Evolutionary conservation across 2,797 vertebrate genomes (phyloP), one percentile per base, ranked within the genome.

Genomic region (Pseudochirops cupreus): DNA sequence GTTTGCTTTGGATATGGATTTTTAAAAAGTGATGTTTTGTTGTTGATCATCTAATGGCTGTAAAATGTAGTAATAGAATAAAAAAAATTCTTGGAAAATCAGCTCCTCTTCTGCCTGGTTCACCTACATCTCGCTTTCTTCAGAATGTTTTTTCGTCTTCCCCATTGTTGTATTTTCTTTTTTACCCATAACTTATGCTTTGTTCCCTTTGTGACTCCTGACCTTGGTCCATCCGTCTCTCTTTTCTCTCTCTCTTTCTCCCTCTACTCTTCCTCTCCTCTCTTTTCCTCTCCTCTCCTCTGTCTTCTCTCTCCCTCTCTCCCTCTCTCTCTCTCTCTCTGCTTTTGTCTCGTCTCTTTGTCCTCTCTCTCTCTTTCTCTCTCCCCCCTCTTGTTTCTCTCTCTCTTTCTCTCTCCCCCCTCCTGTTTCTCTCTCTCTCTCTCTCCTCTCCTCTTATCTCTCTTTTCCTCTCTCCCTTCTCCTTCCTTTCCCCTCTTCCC

Each of bases 61-160:
- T 99, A 99, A 99, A 99, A 99, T 99, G 99, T 99, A 99, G 99
- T 99, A 98, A 98, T 99, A 99, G 99, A 99, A 99, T 99, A 99
- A 99, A 99, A 99, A 96, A 96, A 97, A 98, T 98, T 2, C 98
- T 96, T 98, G 99, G 97, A 98, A 98, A 98, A 99, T 53, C 92
- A 95, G 97, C 95, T 97, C 94, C 97, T 96, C 97, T 98, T 98
- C 98, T 98, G 99, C 99, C 99, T 99, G 99, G 98, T 99, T 99
- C 99, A 99, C 98, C 99, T 98, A 97, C 98, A 98, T 98, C 98
- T 98, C 97, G 82, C 91, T 97, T 98, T 95, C 95, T 98, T 98
- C 97, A 97, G 96, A 97, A 91, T 97, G 46, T 96, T 95, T 98
- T 98, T 98, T 98, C 97, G 98, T 98, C 98, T 98, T 94, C 98